Conservation (phyloP, 2,113 vertebrate genomes). For the Xenopus borealis region DNA sequence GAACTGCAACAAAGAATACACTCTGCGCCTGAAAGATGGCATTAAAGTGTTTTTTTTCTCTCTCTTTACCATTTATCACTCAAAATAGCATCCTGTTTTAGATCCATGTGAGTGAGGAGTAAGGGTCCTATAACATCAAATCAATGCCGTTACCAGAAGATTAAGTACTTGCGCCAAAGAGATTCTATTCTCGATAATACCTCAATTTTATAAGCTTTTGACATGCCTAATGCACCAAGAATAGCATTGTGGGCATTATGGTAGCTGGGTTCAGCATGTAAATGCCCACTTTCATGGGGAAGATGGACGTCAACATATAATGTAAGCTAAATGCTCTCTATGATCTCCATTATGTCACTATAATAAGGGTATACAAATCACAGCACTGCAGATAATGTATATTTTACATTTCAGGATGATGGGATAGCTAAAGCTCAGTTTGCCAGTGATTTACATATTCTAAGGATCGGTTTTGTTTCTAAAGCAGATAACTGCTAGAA, state of each 20-base stretch:
- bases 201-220: constrained; percentile 38
- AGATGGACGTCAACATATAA: background rate
- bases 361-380: constrained; percentile 13
- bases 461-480: too few relatives aligned
- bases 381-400: constrained; percentile 22
- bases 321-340: constrained; percentile 10
- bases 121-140: constrained; percentile 18
- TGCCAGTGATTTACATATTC: background rate
- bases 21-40: too few relatives aligned
- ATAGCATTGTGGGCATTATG: constrained; percentile 28
- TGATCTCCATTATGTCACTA: constrained; percentile 9
- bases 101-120: too few relatives aligned
- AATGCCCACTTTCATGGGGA: constrained; percentile 15
- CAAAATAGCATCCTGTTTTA: too few relatives aligned
- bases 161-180: constrained; percentile 34
- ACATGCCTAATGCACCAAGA: constrained; percentile 36
- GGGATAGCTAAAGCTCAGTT: background rate
- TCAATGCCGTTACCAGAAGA: constrained; percentile 36
- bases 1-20: too few relatives aligned
- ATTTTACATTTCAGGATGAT: background rate
- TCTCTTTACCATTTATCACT: too few relatives aligned
- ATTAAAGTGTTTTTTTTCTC: too few relatives aligned
- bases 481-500: too few relatives aligned
- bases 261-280: constrained; percentile 13
- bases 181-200: constrained; percentile 39